Evolutionary conservation across 2,797 vertebrate species (phyloP), one percentile per base, ranked within the genome.

Genomic region (Crocodylus rhombifer): DNA sequence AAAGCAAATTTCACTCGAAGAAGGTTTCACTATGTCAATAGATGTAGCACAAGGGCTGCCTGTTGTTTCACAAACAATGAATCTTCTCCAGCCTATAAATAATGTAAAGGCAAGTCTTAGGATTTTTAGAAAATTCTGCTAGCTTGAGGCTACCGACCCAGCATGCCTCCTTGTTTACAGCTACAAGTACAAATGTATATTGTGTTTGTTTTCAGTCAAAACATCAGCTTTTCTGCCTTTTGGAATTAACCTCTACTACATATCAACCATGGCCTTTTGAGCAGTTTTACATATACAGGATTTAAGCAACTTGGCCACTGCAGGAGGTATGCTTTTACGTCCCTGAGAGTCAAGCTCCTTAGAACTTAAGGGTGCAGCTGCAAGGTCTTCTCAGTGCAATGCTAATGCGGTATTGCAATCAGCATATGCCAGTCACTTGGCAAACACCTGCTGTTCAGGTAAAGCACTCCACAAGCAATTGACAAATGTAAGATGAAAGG

Each of bases 121-220:
- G 58, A 89, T 87, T 94, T 96, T 91, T 65, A 1, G 91, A 93
- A 96, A 94, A 95, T 95, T 96, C 90, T 65, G 28, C 33, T 94
- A 94, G 94, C 96, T 97, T 62, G 67, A 90, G 96, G 96, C 96
- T 92, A 88, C 90, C 94, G 95, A 76, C 96, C 74, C 97, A 94
- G 97, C 89, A 94, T 91, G 94, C 16, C 80, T 97, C 88, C 97
- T 95, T 97, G 96, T 96, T 98, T 97, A 96, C 90, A 96, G 87
- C 92, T 86, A 76, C 84, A 92, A 95, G 42, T 94, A 92, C 95
- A 94, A 96, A 96, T 62, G 67, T 64, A 67, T 15, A 84, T 85
- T 88, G 30, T 94, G 87, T 89, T 91, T 92, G 77, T 94, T 94
- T 96, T 89, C 89, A 88, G 89, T 90, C 36, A 75, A 83, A 97